Conservation (phyloP, 2,113 vertebrate genomes). For the Bufo gargarizans region DNA sequence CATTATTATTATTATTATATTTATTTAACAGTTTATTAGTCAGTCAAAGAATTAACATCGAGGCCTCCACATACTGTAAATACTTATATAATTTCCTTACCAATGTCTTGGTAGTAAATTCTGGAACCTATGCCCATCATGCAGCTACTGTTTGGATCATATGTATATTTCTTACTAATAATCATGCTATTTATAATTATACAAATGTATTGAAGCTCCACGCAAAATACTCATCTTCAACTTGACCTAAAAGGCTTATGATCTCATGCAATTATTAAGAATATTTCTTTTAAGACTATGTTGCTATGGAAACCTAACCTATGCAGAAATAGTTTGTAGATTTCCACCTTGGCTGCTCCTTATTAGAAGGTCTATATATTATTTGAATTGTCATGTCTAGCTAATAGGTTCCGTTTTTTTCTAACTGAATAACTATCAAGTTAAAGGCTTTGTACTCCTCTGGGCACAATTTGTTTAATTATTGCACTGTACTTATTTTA, state of each 20-base stretch:
- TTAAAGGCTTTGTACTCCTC: neutral
- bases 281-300: neutral
- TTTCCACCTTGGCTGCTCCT: neutral
- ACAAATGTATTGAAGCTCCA: too few species aligned
- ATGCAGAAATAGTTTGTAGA: constrained; percentile 19
- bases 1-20: too few species aligned
- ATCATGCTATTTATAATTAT: neutral
- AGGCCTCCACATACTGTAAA: too few species aligned
- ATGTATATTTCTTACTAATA: neutral
- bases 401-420: neutral
- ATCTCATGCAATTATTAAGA: neutral
- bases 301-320: constrained; percentile 23
- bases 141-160: neutral
- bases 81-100: too few species aligned
- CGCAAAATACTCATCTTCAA: neutral
- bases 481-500: too few species aligned
- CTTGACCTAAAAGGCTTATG: neutral
- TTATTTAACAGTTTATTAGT: too few species aligned
- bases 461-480: too few species aligned
- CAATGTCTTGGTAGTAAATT: too few species aligned
- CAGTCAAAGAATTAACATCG: too few species aligned
- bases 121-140: too few species aligned
- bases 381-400: neutral
- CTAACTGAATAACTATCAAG: neutral
- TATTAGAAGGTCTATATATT: neutral